Evolutionary conservation across 2,113 vertebrate species (phyloP), one percentile per base, ranked within the genome.

Genomic region (Onychorhynchus coronatus): DNA sequence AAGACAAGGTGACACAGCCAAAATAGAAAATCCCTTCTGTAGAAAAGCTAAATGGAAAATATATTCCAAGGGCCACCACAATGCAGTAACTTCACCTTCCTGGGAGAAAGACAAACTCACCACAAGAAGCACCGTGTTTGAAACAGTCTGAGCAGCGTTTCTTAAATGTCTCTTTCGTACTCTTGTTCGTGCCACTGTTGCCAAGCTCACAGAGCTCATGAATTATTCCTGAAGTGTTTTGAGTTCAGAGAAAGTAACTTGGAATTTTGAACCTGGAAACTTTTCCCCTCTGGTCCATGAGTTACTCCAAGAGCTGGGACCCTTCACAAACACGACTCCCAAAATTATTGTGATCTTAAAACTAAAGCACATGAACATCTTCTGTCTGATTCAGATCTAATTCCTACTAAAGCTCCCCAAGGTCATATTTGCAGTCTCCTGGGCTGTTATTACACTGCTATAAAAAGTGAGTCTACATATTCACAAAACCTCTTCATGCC

Each of bases 221-320:
- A 93, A 85, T 94, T 92, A 91, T 62, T 70, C 78, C 72, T 77
- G 59, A 92, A 88, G 83, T 59, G 91, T n/a, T 30, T 58, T 35
- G 33, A 77, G 55, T 92, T 94, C 66, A 80, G 19, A 71, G 85
- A 92, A 88, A 80, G 20, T 14, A 84, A 77, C 28, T 55, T 59
- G 68, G 72, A 58, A 88, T 88, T 91, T 20, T 61, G 44, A 85
- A 58, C 13, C 39, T 78, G 70, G 19, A 33, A 85, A 76, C 31
- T 37, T 52, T 52, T 72, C 31, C 62, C n/a, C 42, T 61, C 30
- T 61, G 56, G 8, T 28, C 14, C n/a, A 58, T 1, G 33, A 91
- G 9, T 30, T 67, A 81, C 31, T 66, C 42, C 30, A 50, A 56
- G 39, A 59, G 62, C 52, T 75, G 39, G 50, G 49, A 63, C 14